Percentiles rank a stretch among this genome's conserved stretches.
phyloP scores from a whole-genome alignment of 1,140 invertebrate species.

The Nilaparvata lugens region DNA sequence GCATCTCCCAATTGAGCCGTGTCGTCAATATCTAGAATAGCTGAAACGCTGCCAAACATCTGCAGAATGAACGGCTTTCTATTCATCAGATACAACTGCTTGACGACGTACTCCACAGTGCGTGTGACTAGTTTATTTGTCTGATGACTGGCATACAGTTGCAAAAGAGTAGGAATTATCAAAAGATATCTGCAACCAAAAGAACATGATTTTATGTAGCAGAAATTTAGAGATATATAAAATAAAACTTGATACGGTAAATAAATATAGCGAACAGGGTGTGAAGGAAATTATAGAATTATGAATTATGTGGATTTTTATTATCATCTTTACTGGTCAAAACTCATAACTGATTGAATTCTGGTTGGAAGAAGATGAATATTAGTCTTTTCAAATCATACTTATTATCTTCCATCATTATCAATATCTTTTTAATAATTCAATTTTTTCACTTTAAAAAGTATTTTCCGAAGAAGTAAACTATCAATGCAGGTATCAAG shows the following conservation, averaged over 20 bases:
- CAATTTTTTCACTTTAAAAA: no score
- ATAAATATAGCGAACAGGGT: neutral
- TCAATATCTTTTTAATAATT: no score
- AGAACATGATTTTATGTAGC: conserved; percentile 11
- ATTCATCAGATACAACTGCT: conserved; percentile 97
- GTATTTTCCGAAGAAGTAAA: no score
- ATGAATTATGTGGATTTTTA: no score
- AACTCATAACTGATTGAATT: no score
- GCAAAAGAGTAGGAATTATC: conserved; percentile 93
- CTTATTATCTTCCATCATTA: no score
- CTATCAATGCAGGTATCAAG: no score
- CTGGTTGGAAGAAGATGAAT: no score
- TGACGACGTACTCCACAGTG: conserved; percentile 95
- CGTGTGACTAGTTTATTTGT: conserved; percentile 90
- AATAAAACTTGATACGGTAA: neutral
- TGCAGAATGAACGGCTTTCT: conserved; percentile 97
- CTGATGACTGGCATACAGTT: conserved; percentile 96
- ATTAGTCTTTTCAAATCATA: no score
- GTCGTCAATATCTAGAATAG: conserved; percentile 90
- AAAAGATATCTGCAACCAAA: conserved; percentile 68
- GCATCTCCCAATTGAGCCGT: conserved; percentile 77
- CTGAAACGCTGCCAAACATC: conserved; percentile 97
- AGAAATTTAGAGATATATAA: conserved; percentile 14
- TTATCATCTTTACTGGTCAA: no score
- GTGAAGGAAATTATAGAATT: neutral